Conservation (phyloP, 2,113 vertebrate species). For the Pelobates fuscus region DNA sequence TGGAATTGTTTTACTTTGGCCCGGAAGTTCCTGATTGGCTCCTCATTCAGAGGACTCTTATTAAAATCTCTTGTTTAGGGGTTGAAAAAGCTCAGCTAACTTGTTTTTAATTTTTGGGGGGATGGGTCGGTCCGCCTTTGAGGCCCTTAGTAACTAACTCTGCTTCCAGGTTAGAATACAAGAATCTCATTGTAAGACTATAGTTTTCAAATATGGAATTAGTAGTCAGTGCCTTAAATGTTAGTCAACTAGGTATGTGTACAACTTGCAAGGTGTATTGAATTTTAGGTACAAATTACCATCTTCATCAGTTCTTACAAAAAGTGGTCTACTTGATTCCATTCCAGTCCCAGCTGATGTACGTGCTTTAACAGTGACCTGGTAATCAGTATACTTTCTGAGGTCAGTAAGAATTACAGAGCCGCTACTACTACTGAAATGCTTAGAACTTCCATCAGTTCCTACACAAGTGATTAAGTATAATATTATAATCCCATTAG, state of each 20-base stretch:
- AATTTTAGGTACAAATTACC: conserved; percentile 22
- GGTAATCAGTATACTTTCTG: conserved; percentile 25
- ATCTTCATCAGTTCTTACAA: conserved; percentile 36
- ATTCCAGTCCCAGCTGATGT: conserved; percentile 29
- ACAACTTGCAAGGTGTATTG: background rate
- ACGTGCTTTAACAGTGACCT: conserved; percentile 29
- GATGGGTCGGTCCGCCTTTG: no score
- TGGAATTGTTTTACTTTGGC: no score
- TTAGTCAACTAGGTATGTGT: background rate
- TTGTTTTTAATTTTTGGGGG: no score
- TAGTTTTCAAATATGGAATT: no score
- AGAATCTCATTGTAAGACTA: no score
- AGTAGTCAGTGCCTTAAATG: no score
- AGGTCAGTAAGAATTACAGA: conserved; percentile 7
- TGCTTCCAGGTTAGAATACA: no score
- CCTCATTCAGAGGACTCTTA: no score
- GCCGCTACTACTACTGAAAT: conserved; percentile 20
- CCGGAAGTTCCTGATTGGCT: no score
- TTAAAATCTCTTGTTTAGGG: no score
- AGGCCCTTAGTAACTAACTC: no score
- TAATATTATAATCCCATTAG: conserved; percentile 34
- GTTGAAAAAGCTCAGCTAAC: no score
- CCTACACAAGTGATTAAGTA: conserved; percentile 22
- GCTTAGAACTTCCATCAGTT: background rate
- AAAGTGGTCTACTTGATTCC: conserved; percentile 2